These are phyloP conservation scores for Takifugu flavidus DNA, from an alignment of 2,113 vertebrate species.

Conservation along the genomic window DNA sequence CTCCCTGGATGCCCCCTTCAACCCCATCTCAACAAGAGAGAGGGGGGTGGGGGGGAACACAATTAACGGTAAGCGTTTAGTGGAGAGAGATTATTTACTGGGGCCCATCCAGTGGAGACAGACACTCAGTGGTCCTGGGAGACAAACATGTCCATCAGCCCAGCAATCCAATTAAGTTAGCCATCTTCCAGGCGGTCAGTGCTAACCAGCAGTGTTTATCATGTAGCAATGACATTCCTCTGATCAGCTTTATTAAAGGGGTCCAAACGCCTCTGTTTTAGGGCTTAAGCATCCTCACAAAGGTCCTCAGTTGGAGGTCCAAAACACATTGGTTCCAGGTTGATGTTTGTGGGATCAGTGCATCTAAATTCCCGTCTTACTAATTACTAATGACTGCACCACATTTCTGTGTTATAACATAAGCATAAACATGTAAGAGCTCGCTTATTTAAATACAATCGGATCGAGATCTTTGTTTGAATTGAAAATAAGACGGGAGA, in stretches of 20 bases:
- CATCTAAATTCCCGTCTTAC: no score
- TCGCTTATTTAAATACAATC: no score
- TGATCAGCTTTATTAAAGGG: conserved; percentile 27
- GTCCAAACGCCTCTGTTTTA: conserved; percentile 25
- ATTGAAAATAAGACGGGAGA: no score
- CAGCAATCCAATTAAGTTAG: conserved; percentile 70
- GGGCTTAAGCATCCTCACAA: background rate
- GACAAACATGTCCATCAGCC: conserved; percentile 68
- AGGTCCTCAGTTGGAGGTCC: no score
- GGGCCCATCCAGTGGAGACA: conserved; percentile 67
- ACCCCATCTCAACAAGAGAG: conserved; percentile 41
- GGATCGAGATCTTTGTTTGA: no score
- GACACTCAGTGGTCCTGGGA: conserved; percentile 65
- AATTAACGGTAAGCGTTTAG: conserved; percentile 76
- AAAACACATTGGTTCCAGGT: background rate
- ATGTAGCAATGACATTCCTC: conserved; percentile 48
- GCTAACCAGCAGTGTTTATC: conserved; percentile 41
- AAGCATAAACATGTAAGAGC: no score
- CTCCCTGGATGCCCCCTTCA: background rate
- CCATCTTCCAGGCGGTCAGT: conserved; percentile 62
- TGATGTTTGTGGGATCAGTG: no score
- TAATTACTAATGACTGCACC: no score
- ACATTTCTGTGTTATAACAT: no score
- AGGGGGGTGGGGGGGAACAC: conserved; percentile 40
- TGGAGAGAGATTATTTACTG: conserved; percentile 72